Percentiles rank a stretch among this genome's conserved stretches.
phyloP scores from a whole-genome alignment of 2,888 invertebrate species.

The Nomada hirtipes region DNA sequence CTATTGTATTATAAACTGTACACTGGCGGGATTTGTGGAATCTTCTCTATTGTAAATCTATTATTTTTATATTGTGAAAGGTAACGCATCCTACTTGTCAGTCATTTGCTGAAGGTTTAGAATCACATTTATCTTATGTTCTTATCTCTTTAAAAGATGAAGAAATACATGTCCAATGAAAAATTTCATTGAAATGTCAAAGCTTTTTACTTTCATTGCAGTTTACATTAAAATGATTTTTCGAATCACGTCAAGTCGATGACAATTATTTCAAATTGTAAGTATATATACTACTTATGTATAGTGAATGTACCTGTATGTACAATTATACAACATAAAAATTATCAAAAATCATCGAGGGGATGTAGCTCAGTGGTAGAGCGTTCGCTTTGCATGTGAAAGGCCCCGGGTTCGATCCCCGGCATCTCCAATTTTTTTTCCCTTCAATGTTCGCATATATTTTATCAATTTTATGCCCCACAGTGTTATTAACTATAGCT shows the following conservation, averaged over 20 bases:
- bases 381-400: constrained; percentile 99
- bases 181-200: too few species aligned
- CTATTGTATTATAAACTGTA: not conserved
- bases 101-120: not conserved
- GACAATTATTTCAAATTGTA: too few species aligned
- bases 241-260: too few species aligned
- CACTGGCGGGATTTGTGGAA: not conserved
- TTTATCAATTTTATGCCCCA: too few species aligned
- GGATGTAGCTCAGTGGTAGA: constrained; percentile 99
- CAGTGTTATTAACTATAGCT: not conserved
- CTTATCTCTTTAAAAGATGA: not conserved
- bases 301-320: not conserved
- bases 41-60: not conserved
- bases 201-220: too few species aligned
- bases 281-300: too few species aligned
- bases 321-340: fast-evolving
- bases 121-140: too few species aligned
- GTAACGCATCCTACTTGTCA: not conserved
- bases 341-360: constrained; percentile 74
- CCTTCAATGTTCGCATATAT: not conserved
- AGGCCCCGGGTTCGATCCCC: constrained; percentile 99
- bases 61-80: not conserved
- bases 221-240: too few species aligned
- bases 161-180: constrained; percentile 1
- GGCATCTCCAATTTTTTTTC: constrained; percentile 90